Evolutionary conservation across 1,140 invertebrate species (phyloP), one percentile per base, ranked within the genome.

Genomic region (Idris sp.): DNA sequence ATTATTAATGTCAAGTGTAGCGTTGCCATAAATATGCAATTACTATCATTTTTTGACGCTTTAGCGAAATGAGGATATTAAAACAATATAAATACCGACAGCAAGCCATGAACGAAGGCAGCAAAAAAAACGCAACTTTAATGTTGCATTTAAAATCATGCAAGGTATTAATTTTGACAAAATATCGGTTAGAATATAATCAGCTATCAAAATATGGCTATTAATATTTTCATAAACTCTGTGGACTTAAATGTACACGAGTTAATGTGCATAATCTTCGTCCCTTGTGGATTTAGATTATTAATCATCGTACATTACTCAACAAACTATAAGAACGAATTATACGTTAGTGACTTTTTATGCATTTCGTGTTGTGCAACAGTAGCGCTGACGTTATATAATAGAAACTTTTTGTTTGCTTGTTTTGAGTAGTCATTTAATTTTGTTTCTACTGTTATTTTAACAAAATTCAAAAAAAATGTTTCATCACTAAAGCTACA

Each of bases 151-250:
- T 58, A 41, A 64, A 58, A 64, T 43, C 33, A 49, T 9, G 14
- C 18, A 58, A 46, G 58, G 49, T 51, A 64, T 64, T 72, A 40
- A 72, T 64, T 62, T 61, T 62, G 68, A 64, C 68, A 72, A 72
- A 64, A 51, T 72, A 64, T 56, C 58, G 51, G 67, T 71, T 54
- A 56, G 68, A 72, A 64, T 43, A 49, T 72, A 72, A 72, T 72
- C 10, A 64, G 58, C 51, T 54, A 6, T 22, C 64, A 49, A 64
- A 64, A 58, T 43, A 43, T 64, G 43, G 68, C 33, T 64, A 72
- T 72, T 56, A 58, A 72, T 58, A 64, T 73, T 73, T 64, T 49
- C 53, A 26, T 33, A 35, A 46, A 71, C 46, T 40, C 46, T 26
- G 46, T 10, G 28, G 7, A 68, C 46, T 69, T 44, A 51, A 48